Conservation (phyloP, 2,113 vertebrate genomes). For the Cnemophilus loriae region DNA sequence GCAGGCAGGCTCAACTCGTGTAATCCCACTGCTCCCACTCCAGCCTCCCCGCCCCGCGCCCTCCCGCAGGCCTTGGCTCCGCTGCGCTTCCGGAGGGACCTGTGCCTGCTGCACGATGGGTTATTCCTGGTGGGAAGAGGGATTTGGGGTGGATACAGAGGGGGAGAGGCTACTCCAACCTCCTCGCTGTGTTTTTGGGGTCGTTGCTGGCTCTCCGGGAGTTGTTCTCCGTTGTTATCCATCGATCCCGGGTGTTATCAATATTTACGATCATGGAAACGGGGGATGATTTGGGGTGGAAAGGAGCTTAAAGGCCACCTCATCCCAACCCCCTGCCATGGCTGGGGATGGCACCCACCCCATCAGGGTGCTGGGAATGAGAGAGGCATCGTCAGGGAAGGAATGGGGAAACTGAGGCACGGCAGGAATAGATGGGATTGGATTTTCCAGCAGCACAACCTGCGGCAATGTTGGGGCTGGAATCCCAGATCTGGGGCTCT, state of each 20-base stretch:
- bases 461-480: fast-evolving
- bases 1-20: neutral
- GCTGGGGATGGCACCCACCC: neutral
- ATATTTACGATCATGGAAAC: fast-evolving
- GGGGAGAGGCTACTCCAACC: neutral
- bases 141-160: fast-evolving
- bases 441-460: neutral
- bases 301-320: no score
- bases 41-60: neutral
- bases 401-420: neutral
- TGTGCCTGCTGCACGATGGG: neutral
- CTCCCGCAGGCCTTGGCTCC: neutral
- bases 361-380: neutral
- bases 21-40: neutral
- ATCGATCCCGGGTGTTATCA: fast-evolving
- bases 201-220: fast-evolving
- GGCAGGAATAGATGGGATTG: fast-evolving
- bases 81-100: neutral
- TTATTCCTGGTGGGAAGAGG: neutral
- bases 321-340: neutral
- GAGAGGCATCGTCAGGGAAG: fast-evolving
- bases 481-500: neutral
- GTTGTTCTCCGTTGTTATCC: fast-evolving
- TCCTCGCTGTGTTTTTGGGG: neutral
- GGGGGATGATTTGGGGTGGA: neutral